phyloP scores from a whole-genome alignment of 2,113 vertebrate species.

The Cepphus grylle region DNA sequence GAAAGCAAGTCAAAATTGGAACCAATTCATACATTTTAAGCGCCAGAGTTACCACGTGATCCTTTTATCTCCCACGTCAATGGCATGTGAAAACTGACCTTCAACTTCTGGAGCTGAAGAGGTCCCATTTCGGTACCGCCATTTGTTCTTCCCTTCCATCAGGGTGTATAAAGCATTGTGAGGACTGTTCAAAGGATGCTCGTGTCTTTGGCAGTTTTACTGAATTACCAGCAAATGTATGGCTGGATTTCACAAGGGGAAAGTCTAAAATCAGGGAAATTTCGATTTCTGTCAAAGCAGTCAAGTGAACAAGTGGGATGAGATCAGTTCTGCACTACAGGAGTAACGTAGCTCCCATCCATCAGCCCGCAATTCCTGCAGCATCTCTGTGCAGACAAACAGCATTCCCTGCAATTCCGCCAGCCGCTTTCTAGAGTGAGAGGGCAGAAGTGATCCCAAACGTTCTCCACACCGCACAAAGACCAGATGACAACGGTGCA shows the following conservation, averaged over 20 bases:
- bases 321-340: not conserved
- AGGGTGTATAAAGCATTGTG: not conserved
- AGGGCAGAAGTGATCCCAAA: not conserved
- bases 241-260: not conserved
- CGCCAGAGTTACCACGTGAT: not conserved
- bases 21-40: not conserved
- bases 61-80: not conserved
- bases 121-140: not conserved
- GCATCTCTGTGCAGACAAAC: no score
- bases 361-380: not conserved
- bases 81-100: not conserved
- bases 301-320: not conserved
- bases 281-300: not conserved
- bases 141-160: not conserved
- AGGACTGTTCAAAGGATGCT: not conserved
- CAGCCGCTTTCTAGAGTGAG: not conserved
- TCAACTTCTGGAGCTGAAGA: not conserved
- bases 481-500: rapidly evolving
- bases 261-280: not conserved
- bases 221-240: not conserved
- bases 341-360: not conserved
- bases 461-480: not conserved
- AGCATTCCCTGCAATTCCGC: not conserved
- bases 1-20: not conserved
- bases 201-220: not conserved